These are phyloP conservation scores for Gerris buenoi DNA, from an alignment of 1,140 invertebrate species.

Conservation along the genomic window DNA sequence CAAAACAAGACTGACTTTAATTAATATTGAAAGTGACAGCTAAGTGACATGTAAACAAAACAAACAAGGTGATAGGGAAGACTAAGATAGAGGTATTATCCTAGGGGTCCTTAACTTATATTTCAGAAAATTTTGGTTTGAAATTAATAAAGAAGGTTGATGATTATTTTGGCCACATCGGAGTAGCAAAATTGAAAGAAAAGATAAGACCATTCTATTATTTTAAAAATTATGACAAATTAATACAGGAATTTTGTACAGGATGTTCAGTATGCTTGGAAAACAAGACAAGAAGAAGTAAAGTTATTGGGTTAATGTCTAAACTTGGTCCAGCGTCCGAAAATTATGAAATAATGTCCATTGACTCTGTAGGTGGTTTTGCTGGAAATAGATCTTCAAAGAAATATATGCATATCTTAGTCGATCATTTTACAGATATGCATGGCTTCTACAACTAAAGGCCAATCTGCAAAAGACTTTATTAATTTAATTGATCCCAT, in stretches of 20 bases:
- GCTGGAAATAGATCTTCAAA: conserved; percentile 18
- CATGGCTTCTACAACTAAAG: conserved; percentile 3
- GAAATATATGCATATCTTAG: conserved; percentile 21
- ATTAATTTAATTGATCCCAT: conserved; percentile 4
- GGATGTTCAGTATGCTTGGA: conserved; percentile 25
- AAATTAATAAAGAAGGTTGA: conserved; percentile 11
- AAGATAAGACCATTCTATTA: conserved; percentile 11
- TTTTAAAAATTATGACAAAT: conserved; percentile 7
- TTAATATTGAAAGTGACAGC: too few relatives aligned
- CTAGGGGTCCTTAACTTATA: too few relatives aligned
- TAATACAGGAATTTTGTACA: conserved; percentile 22
- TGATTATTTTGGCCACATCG: conserved; percentile 10
- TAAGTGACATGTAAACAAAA: too few relatives aligned
- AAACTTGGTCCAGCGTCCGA: conserved; percentile 27
- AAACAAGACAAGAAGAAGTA: conserved; percentile 26
- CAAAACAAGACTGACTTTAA: too few relatives aligned
- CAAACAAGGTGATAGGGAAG: too few relatives aligned
- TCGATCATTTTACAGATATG: conserved; percentile 2
- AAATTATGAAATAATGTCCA: conserved; percentile 27
- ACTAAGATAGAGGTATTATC: too few relatives aligned
- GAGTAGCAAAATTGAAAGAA: conserved; percentile 4
- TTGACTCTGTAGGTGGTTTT: conserved; percentile 24
- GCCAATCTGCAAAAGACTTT: conserved; percentile 2
- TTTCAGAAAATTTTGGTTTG: conserved; percentile 6
- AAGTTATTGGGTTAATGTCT: conserved; percentile 21